Conservation (phyloP, 2,888 invertebrate species). For the Xestia xanthographa region DNA sequence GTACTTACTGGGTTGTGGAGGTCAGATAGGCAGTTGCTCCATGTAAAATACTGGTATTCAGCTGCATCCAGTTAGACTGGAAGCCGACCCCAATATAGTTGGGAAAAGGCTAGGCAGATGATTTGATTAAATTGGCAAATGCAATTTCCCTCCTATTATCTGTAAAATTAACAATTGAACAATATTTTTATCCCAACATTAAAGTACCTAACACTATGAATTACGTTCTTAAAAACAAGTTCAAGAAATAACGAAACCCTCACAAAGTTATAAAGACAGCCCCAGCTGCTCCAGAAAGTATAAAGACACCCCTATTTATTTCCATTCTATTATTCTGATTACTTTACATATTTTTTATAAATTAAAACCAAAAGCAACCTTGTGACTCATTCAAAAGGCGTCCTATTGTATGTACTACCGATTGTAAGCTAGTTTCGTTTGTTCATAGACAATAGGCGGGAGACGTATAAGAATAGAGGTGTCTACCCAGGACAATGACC, state of each 20-base stretch:
- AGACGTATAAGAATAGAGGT: constrained; percentile 95
- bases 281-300: constrained; percentile 16
- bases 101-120: too few relatives aligned
- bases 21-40: too few relatives aligned
- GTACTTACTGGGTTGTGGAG: too few relatives aligned
- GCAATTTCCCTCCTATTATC: not conserved
- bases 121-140: not conserved
- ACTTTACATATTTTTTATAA: constrained; percentile 2
- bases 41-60: too few relatives aligned
- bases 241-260: constrained; percentile 6
- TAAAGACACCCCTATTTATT: not conserved
- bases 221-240: not conserved
- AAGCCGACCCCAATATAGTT: too few relatives aligned
- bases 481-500: constrained; percentile 93
- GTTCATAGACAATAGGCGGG: constrained; percentile 92
- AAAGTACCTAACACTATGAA: not conserved
- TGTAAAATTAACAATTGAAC: not conserved
- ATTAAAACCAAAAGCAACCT: constrained; percentile 14
- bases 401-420: constrained; percentile 47
- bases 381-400: constrained; percentile 36
- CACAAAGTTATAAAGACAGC: not conserved
- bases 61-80: too few relatives aligned
- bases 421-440: constrained; percentile 62
- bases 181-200: not conserved
- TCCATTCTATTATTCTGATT: constrained; percentile 14